phyloP scores from a whole-genome alignment of 2,888 invertebrate species.

The Diabrotica balteata region DNA sequence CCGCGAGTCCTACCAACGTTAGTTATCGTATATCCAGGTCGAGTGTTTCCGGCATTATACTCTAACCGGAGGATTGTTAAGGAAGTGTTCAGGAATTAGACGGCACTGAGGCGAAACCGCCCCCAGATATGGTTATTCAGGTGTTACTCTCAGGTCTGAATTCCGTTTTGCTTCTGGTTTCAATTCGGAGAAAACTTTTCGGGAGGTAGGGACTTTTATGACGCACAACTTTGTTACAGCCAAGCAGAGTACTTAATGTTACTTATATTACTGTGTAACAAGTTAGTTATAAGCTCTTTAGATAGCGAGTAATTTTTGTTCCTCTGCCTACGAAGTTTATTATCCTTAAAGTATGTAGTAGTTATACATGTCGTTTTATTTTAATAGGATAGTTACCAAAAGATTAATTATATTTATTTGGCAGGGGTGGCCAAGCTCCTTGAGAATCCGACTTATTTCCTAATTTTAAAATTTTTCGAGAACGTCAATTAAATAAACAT shows the following conservation, averaged over 20 bases:
- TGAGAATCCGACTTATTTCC: too few species aligned
- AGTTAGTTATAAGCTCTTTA: background rate
- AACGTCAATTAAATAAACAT: too few species aligned
- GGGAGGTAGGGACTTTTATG: background rate
- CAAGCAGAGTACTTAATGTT: background rate
- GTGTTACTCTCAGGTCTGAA: conserved; percentile 2
- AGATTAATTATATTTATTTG: too few species aligned
- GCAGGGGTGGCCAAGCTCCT: too few species aligned
- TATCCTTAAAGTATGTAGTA: too few species aligned
- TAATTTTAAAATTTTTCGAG: too few species aligned
- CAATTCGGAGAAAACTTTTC: background rate
- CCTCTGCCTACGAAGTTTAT: too few species aligned
- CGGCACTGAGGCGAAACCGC: conserved; percentile 1
- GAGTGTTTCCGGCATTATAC: conserved; percentile 16
- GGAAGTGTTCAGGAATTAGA: conserved; percentile 24
- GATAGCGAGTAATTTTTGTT: too few species aligned
- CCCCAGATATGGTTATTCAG: conserved; percentile 4
- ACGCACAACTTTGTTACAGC: background rate
- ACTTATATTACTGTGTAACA: background rate
- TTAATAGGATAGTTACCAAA: too few species aligned
- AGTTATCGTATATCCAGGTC: conserved; percentile 15
- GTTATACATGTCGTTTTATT: too few species aligned
- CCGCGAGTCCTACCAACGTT: conserved; percentile 13
- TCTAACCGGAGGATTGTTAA: conserved; percentile 10
- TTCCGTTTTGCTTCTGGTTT: background rate